Evolutionary conservation across 2,888 invertebrate genomes (phyloP), one percentile per base, ranked within the genome.

Genomic region (Elegia similella): DNA sequence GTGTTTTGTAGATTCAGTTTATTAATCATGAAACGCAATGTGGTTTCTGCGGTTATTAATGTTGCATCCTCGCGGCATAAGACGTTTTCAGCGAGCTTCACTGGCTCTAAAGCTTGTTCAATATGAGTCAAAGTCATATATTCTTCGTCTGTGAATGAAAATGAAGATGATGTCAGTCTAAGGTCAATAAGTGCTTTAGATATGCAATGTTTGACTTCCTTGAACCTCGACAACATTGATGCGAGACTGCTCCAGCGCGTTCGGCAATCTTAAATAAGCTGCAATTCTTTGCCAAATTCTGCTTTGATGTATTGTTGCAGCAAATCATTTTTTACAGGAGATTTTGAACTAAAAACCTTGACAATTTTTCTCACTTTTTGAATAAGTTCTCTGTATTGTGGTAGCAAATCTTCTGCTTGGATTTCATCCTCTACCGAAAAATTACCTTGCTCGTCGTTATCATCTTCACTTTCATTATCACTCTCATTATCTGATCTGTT

Each of bases 291-390:
- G n/a, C n/a, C n/a, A n/a, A n/a, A n/a, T n/a, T n/a, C n/a, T n/a
- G n/a, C n/a, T 63, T 63, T 58, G 47, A 60, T 56, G 50, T 62
- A 60, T 54, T 60, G 47, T 62, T 61, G 60, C 50, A 57, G 57
- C 48, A 56, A 48, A 56, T 56, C 56, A 56, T 57, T 57, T 52
- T 57, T 57, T 52, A 57, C 42, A 15, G 57, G 57, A 57, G 57
- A 57, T 57, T 57, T 57, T 52, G 57, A 57, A 57, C 57, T 56
- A 56, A 56, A 56, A 57, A 57, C 30, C 52, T 57, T 57, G 56
- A 47, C 55, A 46, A 55, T 55, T 46, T 46, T 55, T 47, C 55
- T 46, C 38, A 46, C 55, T 55, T 55, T 55, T 55, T 55, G 46
- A 55, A 55, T 55, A 32, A 46, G 46, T 46, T 55, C 46, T 42